phyloP scores from a whole-genome alignment of 37 sponge, comb jelly and placozoan species.

The Agelas oroides region DNA sequence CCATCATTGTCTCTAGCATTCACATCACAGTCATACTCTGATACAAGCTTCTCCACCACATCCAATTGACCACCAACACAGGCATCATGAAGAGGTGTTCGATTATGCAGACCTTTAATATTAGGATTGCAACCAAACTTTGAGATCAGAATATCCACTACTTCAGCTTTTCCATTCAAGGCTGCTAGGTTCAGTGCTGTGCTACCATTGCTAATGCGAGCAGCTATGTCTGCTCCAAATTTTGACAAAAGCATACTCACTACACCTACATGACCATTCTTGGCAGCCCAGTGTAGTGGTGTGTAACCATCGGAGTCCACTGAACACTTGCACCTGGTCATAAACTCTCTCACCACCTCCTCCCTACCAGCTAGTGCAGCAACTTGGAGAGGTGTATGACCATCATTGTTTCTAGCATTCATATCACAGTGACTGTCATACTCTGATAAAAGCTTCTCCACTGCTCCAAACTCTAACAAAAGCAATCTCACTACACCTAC shows the following conservation, averaged over 20 bases:
- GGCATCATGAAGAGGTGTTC: not conserved
- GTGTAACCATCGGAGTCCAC: not conserved
- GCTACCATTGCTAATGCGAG: not conserved
- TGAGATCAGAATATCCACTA: not conserved
- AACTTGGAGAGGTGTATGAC: not conserved
- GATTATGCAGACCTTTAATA: not conserved
- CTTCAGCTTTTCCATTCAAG: not conserved
- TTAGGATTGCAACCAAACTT: not conserved
- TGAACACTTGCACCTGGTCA: not conserved
- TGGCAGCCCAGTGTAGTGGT: conserved; percentile 2
- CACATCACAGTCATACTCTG: not conserved
- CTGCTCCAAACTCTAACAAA: not conserved
- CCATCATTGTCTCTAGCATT: not conserved
- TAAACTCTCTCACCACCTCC: not conserved
- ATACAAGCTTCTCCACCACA: not conserved
- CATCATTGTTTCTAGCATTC: not conserved
- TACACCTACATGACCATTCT: not conserved
- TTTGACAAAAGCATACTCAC: not conserved
- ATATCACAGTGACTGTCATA: not conserved
- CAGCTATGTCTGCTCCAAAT: not conserved
- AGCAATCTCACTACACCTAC: not conserved
- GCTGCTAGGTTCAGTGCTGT: not conserved
- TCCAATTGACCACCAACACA: not conserved
- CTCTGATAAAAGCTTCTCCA: not conserved
- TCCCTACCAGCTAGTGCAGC: not conserved